Conservation (phyloP, 2,888 invertebrate genomes). For the Cryptus armator region DNA sequence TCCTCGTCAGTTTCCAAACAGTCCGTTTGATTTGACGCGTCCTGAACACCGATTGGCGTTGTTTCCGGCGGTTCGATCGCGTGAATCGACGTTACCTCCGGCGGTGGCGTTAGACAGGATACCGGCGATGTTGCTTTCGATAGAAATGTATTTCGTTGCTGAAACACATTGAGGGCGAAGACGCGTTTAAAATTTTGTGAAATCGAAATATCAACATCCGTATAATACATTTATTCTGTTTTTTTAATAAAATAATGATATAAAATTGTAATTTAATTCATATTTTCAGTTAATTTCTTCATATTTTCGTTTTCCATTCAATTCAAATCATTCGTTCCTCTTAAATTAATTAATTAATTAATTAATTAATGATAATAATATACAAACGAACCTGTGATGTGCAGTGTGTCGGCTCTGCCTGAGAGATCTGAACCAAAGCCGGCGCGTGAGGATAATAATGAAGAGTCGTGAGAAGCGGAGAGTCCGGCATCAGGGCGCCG, state of each 20-base stretch:
- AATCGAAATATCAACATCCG: not conserved
- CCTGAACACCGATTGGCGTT: slow-evolving; percentile 89
- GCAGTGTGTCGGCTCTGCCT: slow-evolving; percentile 81
- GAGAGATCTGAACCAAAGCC: slow-evolving; percentile 82
- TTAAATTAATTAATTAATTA: not conserved
- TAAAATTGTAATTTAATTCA: no score
- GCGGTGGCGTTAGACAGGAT: slow-evolving; percentile 89
- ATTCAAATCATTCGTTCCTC: not conserved
- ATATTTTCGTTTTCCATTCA: no score
- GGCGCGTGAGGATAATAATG: slow-evolving; percentile 83
- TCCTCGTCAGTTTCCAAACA: slow-evolving; percentile 86
- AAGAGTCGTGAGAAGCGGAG: slow-evolving; percentile 81
- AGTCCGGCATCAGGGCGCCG: slow-evolving; percentile 80
- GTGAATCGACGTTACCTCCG: slow-evolving; percentile 86
- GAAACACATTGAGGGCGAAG: slow-evolving; percentile 26
- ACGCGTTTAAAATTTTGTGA: not conserved
- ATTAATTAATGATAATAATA: not conserved
- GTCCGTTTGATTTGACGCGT: slow-evolving; percentile 94
- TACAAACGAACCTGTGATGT: slow-evolving; percentile 79
- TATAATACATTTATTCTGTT: no score
- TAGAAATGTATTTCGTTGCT: slow-evolving; percentile 81
- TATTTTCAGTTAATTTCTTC: no score
- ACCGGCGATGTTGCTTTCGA: slow-evolving; percentile 86
- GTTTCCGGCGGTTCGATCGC: slow-evolving; percentile 85
- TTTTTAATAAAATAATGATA: no score